Conservation (phyloP, 2,797 vertebrate species). For the Sebastes trivittatus region DNA sequence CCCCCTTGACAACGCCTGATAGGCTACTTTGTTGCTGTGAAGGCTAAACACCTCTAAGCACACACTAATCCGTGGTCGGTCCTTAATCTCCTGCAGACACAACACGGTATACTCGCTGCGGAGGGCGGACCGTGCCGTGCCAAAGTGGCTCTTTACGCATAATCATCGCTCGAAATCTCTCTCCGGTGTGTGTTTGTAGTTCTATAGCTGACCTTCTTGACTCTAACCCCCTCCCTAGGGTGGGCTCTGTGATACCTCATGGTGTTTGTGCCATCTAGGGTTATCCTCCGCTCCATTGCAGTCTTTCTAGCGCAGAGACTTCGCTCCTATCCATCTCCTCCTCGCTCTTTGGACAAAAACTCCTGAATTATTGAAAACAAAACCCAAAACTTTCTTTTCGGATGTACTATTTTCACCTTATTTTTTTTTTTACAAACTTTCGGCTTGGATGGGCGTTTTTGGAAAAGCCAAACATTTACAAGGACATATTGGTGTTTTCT, state of each 20-base stretch:
- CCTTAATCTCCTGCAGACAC: constrained; percentile 69
- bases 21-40: constrained; percentile 62
- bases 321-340: constrained; percentile 17
- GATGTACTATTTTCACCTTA: constrained; percentile 11
- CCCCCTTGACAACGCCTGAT: constrained; percentile 33
- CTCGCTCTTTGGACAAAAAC: constrained; percentile 6
- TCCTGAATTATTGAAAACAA: not conserved
- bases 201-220: constrained; percentile 19
- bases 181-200: constrained; percentile 2
- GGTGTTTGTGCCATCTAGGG: constrained; percentile 58
- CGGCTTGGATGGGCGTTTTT: constrained; percentile 8
- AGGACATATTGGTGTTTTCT: constrained; percentile 34
- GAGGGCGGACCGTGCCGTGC: constrained; percentile 19
- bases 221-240: not conserved
- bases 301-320: constrained; percentile 50
- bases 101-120: constrained; percentile 20
- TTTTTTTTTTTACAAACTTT: not conserved
- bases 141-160: constrained; percentile 43
- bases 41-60: constrained; percentile 61
- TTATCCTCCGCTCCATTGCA: constrained; percentile 50
- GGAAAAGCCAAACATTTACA: not conserved
- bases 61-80: constrained; percentile 68
- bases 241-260: constrained; percentile 36
- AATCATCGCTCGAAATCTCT: not conserved
- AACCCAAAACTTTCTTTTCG: constrained; percentile 9